Conservation (phyloP, 2,888 invertebrate species). For the Metalampra italica region DNA sequence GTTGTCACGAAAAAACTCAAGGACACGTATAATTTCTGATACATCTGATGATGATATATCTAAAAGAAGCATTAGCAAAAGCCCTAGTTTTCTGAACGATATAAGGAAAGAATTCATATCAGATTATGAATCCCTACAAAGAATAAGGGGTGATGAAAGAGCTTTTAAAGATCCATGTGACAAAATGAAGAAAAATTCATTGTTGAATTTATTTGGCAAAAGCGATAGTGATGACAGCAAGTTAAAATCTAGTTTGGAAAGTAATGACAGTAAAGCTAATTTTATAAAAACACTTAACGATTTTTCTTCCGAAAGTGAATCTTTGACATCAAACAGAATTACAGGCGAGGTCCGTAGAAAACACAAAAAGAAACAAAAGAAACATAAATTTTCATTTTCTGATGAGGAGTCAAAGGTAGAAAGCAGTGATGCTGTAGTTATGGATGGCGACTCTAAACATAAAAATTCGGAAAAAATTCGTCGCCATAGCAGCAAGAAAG, state of each 20-base stretch:
- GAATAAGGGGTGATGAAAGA: slow-evolving; percentile 35
- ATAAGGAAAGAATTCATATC: slow-evolving; percentile 80
- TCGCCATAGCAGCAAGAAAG: slow-evolving; percentile 76
- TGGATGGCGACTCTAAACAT: slow-evolving; percentile 48
- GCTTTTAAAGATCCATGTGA: slow-evolving; percentile 37
- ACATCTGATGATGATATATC: slow-evolving; percentile 84
- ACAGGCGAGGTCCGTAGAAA: slow-evolving; percentile 81
- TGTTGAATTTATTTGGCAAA: slow-evolving; percentile 65
- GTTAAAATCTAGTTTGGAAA: slow-evolving; percentile 53
- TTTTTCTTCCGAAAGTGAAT: slow-evolving; percentile 71
- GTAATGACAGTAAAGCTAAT: slow-evolving; percentile 47
- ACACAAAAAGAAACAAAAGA: slow-evolving; percentile 91
- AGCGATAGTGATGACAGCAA: slow-evolving; percentile 70
- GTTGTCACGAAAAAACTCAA: slow-evolving; percentile 82
- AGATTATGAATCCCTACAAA: slow-evolving; percentile 45
- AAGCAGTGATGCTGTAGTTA: slow-evolving; percentile 35
- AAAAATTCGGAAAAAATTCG: slow-evolving; percentile 74
- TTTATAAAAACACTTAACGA: slow-evolving; percentile 56
- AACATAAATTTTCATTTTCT: slow-evolving; percentile 82
- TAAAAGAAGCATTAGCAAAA: slow-evolving; percentile 71
- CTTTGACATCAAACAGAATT: slow-evolving; percentile 55
- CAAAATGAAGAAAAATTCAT: slow-evolving; percentile 55
- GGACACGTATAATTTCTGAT: slow-evolving; percentile 87
- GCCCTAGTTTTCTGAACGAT: slow-evolving; percentile 48
- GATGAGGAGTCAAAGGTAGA: slow-evolving; percentile 67